Conservation (phyloP, 1,140 invertebrate species). For the Lepidurus couesii region DNA sequence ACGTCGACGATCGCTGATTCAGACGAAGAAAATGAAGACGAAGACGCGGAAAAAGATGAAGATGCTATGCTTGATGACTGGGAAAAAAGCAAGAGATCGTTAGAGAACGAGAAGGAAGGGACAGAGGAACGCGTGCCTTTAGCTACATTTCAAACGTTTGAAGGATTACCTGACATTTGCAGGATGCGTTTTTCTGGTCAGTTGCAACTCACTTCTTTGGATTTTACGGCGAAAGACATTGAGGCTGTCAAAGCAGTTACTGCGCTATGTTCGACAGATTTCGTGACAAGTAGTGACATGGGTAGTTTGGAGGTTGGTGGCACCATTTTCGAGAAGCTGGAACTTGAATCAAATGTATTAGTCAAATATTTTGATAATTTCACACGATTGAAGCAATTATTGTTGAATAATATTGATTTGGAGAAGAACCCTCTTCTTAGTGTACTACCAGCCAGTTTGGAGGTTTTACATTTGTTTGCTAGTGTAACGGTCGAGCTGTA, state of each 20-base stretch:
- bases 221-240: not conserved
- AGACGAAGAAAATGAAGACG: not conserved
- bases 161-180: not conserved
- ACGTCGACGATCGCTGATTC: not conserved
- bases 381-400: too few species aligned
- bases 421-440: too few species aligned
- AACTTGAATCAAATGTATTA: too few species aligned
- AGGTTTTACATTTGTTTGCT: not conserved
- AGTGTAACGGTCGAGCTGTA: not conserved
- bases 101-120: not conserved
- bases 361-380: too few species aligned
- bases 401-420: too few species aligned
- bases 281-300: too few species aligned
- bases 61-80: not conserved
- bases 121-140: not conserved
- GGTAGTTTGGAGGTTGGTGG: too few species aligned
- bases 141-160: not conserved
- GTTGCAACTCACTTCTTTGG: too few species aligned
- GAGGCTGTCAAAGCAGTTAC: not conserved
- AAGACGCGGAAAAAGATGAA: too few species aligned
- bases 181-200: not conserved
- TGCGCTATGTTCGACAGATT: not conserved
- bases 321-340: too few species aligned
- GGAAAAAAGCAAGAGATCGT: too few species aligned
- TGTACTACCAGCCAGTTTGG: too few species aligned